Percentiles rank a stretch among this genome's conserved stretches.
These are phyloP conservation scores for Pleuronectes platessa DNA, from an alignment of 2,113 vertebrate species.

Conservation along the genomic window DNA sequence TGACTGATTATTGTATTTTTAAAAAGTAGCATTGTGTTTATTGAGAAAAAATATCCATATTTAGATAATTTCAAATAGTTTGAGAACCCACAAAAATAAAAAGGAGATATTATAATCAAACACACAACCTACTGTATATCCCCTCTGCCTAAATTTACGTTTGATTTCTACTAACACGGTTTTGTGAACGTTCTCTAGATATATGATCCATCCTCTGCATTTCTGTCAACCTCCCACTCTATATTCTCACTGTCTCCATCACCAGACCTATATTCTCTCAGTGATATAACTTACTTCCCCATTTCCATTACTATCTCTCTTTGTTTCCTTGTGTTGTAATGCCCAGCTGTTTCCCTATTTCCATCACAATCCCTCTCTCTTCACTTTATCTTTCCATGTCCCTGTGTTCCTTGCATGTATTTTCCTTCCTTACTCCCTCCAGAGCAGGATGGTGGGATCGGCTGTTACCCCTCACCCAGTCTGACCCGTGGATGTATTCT, in stretches of 20 bases:
- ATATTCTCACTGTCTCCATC: not conserved
- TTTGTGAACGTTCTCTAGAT: too few species aligned
- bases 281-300: not conserved
- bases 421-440: slow-evolving; percentile 14
- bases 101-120: too few species aligned
- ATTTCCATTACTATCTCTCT: slow-evolving; percentile 22
- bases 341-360: slow-evolving; percentile 17
- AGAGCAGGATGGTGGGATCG: slow-evolving; percentile 2
- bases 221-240: slow-evolving; percentile 16
- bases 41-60: too few species aligned
- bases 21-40: too few species aligned
- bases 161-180: too few species aligned
- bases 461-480: slow-evolving; percentile 43
- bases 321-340: not conserved
- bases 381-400: slow-evolving; percentile 2
- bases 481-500: slow-evolving; percentile 38
- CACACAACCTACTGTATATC: too few species aligned
- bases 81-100: too few species aligned
- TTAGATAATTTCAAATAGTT: too few species aligned
- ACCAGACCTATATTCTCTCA: not conserved
- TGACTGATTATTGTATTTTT: too few species aligned
- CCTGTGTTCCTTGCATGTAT: slow-evolving; percentile 28
- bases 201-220: not conserved
- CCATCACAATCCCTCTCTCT: slow-evolving; percentile 8
- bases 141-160: too few species aligned